Base-by-base conservation (phyloP, 2,888 invertebrate species). In the Agrypnus murinus region DNA sequence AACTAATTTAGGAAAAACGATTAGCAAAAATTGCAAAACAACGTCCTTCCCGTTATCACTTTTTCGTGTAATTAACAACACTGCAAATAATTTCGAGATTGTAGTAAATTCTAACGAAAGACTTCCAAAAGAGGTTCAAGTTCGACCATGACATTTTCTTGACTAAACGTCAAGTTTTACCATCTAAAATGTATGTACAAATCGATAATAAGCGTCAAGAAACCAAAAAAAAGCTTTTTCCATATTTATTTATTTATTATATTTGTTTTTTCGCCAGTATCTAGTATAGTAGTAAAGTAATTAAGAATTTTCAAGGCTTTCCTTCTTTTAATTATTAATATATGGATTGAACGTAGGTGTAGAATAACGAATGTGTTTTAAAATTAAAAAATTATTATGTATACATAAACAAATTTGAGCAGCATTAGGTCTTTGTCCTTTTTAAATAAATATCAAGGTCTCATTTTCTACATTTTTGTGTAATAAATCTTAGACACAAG, bases 231-330 rank as follows among this genome's bases (percentile, higher is more conserved):
- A 45, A 45, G 2, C 45, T 14, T 45, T 45, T 45, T 45, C 45
- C 45, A 45, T 45, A 45, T 45, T 45, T 14, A 45, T 45, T 2
- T 12, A 40, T n/a, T 40, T 4, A 2, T 2, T 12, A 2, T 8
- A 12, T 12, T 45, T 12, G 2, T n/a, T 45, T 45, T 45, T 45
- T 45, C 5, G 25, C 5, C 25, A 5, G 5, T n/a, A n/a, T 25
- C 3, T 25, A 25, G 25, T 25, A 5, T 25, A 25, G 25, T n/a
- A 25, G 25, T 25, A 25, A 25, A 19, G 32, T 43, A 48, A n/a
- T 55, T 34, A 38, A 43, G 32, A 55, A 40, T 12, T n/a, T 34
- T 68, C 62, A 68, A 68, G 62, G 67, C 55, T 62, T 62, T 60
- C 53, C 67, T 46, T 48, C 43, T 31, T 43, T 25, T 25, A 25